Conservation (phyloP, 2,113 vertebrate species). For the Circaetus gallicus region DNA sequence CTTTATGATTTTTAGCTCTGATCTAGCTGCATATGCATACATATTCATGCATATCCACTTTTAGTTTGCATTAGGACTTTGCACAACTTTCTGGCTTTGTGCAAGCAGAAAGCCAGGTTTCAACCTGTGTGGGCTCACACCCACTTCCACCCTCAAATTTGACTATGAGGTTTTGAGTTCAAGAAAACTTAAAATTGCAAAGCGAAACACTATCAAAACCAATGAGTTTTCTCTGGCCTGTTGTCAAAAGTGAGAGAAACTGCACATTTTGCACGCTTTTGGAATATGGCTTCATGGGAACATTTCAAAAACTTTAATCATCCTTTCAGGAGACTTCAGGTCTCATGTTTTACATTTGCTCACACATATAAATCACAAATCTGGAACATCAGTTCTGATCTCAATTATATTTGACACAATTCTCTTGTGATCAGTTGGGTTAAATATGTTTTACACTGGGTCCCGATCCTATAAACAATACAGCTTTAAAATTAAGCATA, state of each 20-base stretch:
- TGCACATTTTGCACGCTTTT: slow-evolving; percentile 1
- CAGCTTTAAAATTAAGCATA: neutral
- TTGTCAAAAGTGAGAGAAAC: slow-evolving; percentile 27
- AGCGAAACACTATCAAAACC: slow-evolving; percentile 26
- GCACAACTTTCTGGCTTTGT: neutral
- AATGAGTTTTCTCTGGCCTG: slow-evolving; percentile 36
- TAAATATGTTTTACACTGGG: neutral
- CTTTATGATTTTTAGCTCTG: neutral
- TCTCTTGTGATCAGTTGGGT: slow-evolving; percentile 1
- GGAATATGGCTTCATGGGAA: slow-evolving; percentile 27
- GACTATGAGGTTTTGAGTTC: slow-evolving; percentile 24
- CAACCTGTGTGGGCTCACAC: slow-evolving; percentile 53
- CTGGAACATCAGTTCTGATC: neutral
- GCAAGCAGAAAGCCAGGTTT: neutral
- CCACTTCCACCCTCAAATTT: slow-evolving; percentile 46
- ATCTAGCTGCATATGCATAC: neutral
- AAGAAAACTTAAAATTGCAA: slow-evolving; percentile 26
- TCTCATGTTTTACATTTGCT: neutral
- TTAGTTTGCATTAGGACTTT: neutral
- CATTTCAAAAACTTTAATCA: slow-evolving; percentile 37
- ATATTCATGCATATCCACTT: neutral
- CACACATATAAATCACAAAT: slow-evolving; percentile 16
- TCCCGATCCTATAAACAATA: neutral
- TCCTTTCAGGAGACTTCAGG: slow-evolving; percentile 21
- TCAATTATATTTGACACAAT: slow-evolving; percentile 25